These are phyloP conservation scores for Varroa destructor DNA, from an alignment of 1,140 invertebrate species.

Conservation along the genomic window DNA sequence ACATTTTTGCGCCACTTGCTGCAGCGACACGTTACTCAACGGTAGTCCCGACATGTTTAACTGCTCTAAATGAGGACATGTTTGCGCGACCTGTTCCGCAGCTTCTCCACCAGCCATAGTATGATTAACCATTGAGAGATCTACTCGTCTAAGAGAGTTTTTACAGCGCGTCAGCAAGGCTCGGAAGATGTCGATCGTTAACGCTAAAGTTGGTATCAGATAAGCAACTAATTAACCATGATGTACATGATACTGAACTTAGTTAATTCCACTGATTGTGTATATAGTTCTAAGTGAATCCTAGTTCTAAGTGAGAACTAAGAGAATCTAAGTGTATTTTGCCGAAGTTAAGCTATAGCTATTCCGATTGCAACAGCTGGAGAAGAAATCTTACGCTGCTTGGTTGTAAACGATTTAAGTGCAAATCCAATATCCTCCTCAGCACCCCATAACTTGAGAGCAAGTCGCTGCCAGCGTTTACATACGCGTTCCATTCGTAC, in stretches of 20 bases:
- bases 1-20: slow-evolving; percentile 34
- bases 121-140: background rate
- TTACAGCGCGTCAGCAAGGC: slow-evolving; percentile 11
- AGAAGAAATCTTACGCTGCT: slow-evolving; percentile 5
- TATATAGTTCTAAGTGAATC: too few relatives aligned
- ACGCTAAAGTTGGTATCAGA: background rate
- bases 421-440: slow-evolving; percentile 18
- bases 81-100: slow-evolving; percentile 29
- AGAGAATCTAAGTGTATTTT: too few relatives aligned
- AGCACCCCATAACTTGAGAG: background rate
- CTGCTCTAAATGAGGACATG: slow-evolving; percentile 33
- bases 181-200: slow-evolving; percentile 15
- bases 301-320: too few relatives aligned
- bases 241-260: background rate
- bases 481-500: slow-evolving; percentile 21
- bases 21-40: slow-evolving; percentile 34
- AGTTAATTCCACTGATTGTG: background rate
- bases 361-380: background rate
- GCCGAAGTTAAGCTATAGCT: too few relatives aligned
- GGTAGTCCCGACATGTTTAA: slow-evolving; percentile 33
- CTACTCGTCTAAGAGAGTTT: slow-evolving; percentile 6
- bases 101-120: slow-evolving; percentile 3
- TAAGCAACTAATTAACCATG: background rate
- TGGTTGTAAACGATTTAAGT: background rate
- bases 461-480: slow-evolving; percentile 25